A percentile compares a stretch with the other conserved stretches of the same genome.
phyloP scores from a whole-genome alignment of 2,797 vertebrate species.

The Pitangus sulphuratus region DNA sequence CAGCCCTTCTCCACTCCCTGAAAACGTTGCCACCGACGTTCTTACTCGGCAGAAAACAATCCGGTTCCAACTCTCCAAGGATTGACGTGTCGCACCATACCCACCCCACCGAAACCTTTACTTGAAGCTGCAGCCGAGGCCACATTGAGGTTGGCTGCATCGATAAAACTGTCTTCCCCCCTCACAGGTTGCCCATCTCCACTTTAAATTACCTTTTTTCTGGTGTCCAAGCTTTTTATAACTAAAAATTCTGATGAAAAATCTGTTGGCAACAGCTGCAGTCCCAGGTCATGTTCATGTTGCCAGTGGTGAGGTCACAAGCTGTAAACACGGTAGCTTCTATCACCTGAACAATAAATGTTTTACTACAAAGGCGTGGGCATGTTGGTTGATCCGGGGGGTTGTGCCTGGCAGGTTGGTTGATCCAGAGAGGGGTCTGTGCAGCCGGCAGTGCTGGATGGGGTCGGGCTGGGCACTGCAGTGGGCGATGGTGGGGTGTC shows the following conservation, averaged over 20 bases:
- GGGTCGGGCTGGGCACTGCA: fast-evolving
- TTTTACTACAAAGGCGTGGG: conserved; percentile 71
- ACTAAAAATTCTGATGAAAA: background rate
- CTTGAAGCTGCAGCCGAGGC: conserved; percentile 21
- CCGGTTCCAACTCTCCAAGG: conserved; percentile 43
- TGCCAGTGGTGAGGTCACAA: conserved; percentile 69
- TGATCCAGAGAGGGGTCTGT: background rate
- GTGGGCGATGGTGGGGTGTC: fast-evolving
- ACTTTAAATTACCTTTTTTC: conserved; percentile 60
- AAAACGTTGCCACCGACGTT: conserved; percentile 26
- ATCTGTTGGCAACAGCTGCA: conserved; percentile 60
- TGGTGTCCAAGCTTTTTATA: conserved; percentile 71
- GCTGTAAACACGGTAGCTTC: conserved; percentile 76
- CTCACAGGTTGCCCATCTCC: conserved; percentile 28
- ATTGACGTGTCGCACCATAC: background rate
- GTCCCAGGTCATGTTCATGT: conserved; percentile 58
- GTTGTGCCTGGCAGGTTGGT: background rate
- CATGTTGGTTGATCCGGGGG: conserved; percentile 49
- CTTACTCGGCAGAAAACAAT: conserved; percentile 60
- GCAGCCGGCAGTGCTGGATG: fast-evolving
- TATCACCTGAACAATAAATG: conserved; percentile 80
- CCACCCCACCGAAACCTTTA: conserved; percentile 16
- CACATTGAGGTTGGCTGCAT: background rate
- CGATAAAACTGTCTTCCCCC: background rate
- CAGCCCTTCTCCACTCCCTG: conserved; percentile 25